phyloP scores from a whole-genome alignment of 1,140 invertebrate genomes.

The Drosophila repletoides region DNA sequence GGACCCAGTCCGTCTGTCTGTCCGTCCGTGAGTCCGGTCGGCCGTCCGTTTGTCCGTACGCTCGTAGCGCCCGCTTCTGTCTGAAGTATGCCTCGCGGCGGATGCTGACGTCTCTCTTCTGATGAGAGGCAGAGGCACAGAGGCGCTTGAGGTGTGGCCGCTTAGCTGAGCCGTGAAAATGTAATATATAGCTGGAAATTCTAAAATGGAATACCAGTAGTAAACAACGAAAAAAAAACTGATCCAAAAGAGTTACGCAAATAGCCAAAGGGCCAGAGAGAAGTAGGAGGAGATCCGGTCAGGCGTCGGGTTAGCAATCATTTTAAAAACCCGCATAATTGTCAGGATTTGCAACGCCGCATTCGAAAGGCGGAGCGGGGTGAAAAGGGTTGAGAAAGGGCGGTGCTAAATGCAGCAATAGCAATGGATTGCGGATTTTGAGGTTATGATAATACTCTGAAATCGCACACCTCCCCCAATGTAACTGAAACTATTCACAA shows the following conservation, averaged over 20 bases:
- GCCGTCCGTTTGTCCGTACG: background rate
- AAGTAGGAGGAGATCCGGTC: background rate
- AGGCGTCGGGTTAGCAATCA: slow-evolving; percentile 58
- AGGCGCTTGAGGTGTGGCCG: slow-evolving; percentile 59
- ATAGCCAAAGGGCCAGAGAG: slow-evolving; percentile 60
- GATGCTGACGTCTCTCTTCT: slow-evolving; percentile 28
- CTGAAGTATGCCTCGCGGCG: slow-evolving; percentile 43
- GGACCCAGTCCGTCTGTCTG: slow-evolving; percentile 10
- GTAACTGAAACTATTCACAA: slow-evolving; percentile 3
- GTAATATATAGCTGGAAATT: slow-evolving; percentile 72
- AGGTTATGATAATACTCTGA: slow-evolving; percentile 26
- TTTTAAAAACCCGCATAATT: slow-evolving; percentile 78
- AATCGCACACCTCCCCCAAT: slow-evolving; percentile 4
- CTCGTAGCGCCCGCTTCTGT: background rate
- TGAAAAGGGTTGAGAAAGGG: slow-evolving; percentile 32
- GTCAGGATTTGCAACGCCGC: slow-evolving; percentile 78
- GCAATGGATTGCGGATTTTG: slow-evolving; percentile 6
- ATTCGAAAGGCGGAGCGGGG: slow-evolving; percentile 21
- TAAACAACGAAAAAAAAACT: too few species aligned
- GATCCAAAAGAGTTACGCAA: slow-evolving; percentile 67
- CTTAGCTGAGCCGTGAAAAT: slow-evolving; percentile 74
- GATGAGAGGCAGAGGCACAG: slow-evolving; percentile 10
- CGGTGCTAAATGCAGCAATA: too few species aligned
- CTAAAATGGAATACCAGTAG: slow-evolving; percentile 59
- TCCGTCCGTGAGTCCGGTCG: background rate